These are phyloP conservation scores for Caenorhabditis brenneri DNA, from an alignment of 1,140 invertebrate species.

Conservation along the genomic window DNA sequence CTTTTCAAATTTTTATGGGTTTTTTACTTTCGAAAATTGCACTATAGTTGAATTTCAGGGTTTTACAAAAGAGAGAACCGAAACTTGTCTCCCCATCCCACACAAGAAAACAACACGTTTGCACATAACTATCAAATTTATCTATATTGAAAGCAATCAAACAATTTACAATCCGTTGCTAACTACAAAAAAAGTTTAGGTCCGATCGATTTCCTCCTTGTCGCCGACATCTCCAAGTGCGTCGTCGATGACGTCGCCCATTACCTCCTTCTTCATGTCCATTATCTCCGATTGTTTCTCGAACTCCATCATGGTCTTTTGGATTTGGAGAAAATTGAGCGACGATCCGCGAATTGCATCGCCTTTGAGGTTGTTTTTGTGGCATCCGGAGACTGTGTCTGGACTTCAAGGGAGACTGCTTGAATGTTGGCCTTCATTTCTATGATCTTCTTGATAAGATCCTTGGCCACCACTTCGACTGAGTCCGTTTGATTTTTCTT, in stretches of 20 bases:
- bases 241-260: conserved; percentile 99
- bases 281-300: conserved; percentile 99
- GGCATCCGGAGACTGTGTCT: conserved; percentile 95
- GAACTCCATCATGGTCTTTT: conserved; percentile 98
- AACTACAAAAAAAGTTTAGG: too few relatives aligned
- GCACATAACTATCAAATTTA: too few relatives aligned
- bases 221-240: conserved; percentile 97
- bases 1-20: too few relatives aligned
- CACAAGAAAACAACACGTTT: too few relatives aligned
- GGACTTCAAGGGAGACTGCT: conserved; percentile 91
- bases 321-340: conserved; percentile 97
- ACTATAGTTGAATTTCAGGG: too few relatives aligned
- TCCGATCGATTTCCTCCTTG: conserved; percentile 88
- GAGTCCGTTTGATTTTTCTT: conserved; percentile 99
- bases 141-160: too few relatives aligned
- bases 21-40: too few relatives aligned
- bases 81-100: too few relatives aligned
- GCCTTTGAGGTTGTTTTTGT: conserved; percentile 99
- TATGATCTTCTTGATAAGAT: conserved; percentile 99
- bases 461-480: conserved; percentile 99
- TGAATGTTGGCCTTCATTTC: conserved; percentile 98
- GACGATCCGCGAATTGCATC: conserved; percentile 94
- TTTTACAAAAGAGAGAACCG: too few relatives aligned
- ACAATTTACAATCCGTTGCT: too few relatives aligned
- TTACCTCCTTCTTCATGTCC: conserved; percentile 99